Percentiles rank a stretch among this genome's conserved stretches.
Conservation (phyloP, 2,888 invertebrate species). For the Xestia ashworthii region DNA sequence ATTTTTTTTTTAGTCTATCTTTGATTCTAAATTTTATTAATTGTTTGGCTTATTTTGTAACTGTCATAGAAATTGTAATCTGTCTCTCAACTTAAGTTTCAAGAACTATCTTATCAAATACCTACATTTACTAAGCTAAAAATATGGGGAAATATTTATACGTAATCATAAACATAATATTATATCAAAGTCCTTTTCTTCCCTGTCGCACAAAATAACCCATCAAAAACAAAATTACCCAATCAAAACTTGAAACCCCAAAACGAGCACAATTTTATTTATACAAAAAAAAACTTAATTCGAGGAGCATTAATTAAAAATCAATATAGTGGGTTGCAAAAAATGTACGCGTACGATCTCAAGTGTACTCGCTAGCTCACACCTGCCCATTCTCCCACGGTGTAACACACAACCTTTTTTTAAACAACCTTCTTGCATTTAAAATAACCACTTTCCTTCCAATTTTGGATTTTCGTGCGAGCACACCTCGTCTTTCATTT, state of each 20-base stretch:
- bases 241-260: conserved; percentile 58
- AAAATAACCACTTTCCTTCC: conserved; percentile 87
- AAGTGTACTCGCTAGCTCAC: conserved; percentile 74
- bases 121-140: neutral
- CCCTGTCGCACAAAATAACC: conserved; percentile 46
- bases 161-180: conserved; percentile 16
- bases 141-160: neutral
- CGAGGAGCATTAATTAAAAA: conserved; percentile 82
- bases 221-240: conserved; percentile 54
- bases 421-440: conserved; percentile 81
- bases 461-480: conserved; percentile 83
- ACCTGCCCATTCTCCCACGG: conserved; percentile 89
- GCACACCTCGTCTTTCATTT: conserved; percentile 77
- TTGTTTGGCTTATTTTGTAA: neutral
- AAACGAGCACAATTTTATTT: conserved; percentile 54
- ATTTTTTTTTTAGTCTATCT: neutral
- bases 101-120: neutral
- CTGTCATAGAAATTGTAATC: neutral
- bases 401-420: conserved; percentile 79
- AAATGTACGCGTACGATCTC: conserved; percentile 71
- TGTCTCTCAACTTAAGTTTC: neutral
- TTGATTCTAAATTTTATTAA: neutral
- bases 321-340: conserved; percentile 81
- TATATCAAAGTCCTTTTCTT: conserved; percentile 11
- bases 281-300: conserved; percentile 60